Base-by-base conservation (phyloP, 2,888 invertebrate species). In the Iphiclides podalirius region DNA sequence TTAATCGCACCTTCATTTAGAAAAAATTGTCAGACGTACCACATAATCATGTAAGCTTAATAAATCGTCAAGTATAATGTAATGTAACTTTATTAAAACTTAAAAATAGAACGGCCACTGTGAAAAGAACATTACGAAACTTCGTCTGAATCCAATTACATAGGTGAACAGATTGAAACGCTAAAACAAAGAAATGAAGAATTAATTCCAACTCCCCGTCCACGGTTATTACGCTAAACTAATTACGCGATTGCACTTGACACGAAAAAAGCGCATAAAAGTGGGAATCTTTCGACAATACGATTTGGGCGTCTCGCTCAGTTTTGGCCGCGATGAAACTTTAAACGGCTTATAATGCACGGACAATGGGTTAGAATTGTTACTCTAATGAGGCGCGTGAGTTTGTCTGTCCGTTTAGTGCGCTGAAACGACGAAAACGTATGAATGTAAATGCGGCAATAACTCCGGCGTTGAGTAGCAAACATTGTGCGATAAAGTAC, bases 211-310 rank as follows among this genome's bases (percentile, higher is more conserved):
- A 50, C 47, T 74, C 70, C 70, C 60, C 68, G 71, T 68, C 73
- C 61, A 68, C 67, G 74, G 74, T 71, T 71, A 70, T 72, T 67
- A 66, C 59, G 64, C 58, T 61, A 65, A 63, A 61, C 63, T 70
- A 73, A 75, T 79, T 75, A 76, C 63, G 59, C 52, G 48, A 58
- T 55, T 71, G 82, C 77, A 83, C 85, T 85, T 85, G 84, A 84
- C 83, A 83, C 68, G 59, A 70, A 77, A 82, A 69, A 64, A 62
- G 20, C 37, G 3, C 12, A 39, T 40, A 20, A 53, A 63, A 75
- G 75, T 84, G 80, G 74, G 82, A 83, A 83, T 66, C 61, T 66
- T 71, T 64, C 59, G 70, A 82, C 83, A 82, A 79, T 81, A 67
- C 65, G 60, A 57, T 61, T 59, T 51, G 51, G 54, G 40, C 34